phyloP scores from a whole-genome alignment of 2,888 invertebrate species.

The Lepas anatifera region DNA sequence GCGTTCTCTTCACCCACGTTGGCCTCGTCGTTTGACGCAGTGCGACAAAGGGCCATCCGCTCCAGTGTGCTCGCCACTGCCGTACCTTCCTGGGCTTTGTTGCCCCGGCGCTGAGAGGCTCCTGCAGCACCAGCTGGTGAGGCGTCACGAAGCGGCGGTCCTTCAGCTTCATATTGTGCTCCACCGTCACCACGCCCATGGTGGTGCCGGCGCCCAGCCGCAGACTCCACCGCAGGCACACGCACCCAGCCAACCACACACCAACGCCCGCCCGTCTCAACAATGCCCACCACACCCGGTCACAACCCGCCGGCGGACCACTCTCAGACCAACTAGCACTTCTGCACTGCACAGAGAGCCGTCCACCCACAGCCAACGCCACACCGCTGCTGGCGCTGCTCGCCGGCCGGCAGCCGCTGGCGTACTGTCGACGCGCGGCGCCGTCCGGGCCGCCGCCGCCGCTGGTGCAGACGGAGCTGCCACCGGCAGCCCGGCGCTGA shows the following conservation, averaged over 20 bases:
- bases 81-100: neutral
- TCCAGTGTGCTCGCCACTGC: too few relatives aligned
- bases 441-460: neutral
- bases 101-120: neutral
- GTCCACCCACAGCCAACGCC: too few relatives aligned
- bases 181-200: slow-evolving; percentile 5
- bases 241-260: too few relatives aligned
- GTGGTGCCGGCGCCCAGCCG: neutral
- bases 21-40: too few relatives aligned
- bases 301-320: neutral
- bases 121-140: neutral
- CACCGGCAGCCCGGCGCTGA: too few relatives aligned
- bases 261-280: too few relatives aligned
- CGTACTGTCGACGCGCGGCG: neutral
- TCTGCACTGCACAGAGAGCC: too few relatives aligned
- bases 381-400: neutral
- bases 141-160: neutral
- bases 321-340: neutral
- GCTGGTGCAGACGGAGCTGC: too few relatives aligned
- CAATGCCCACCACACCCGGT: neutral
- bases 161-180: neutral
- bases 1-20: too few relatives aligned
- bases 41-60: too few relatives aligned
- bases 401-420: neutral
- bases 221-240: too few relatives aligned